Evolutionary conservation across 92 coral and sea anemone genomes (phyloP).

Genomic region (Chrysogorgia sp.): DNA sequence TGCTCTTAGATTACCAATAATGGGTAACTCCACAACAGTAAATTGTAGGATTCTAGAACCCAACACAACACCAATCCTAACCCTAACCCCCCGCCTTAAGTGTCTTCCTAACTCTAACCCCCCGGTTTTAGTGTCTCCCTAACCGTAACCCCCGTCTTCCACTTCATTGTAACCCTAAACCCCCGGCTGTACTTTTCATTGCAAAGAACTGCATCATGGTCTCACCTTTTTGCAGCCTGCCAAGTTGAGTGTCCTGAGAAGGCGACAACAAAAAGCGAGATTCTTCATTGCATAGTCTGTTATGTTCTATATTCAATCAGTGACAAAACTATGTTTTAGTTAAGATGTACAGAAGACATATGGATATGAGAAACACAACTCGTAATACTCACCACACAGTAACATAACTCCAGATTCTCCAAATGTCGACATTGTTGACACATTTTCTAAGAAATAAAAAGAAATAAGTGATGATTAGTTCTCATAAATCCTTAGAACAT

Average conservation of each 20-base stretch:
- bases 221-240: conserved; percentile 86
- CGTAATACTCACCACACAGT: conserved; percentile 68
- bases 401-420: conserved; percentile 86
- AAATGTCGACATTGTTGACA: conserved; percentile 87
- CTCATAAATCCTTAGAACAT: no score
- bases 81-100: no score
- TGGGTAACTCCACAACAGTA: no score
- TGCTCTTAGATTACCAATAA: no score
- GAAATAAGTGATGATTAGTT: no score
- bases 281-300: conserved; percentile 97
- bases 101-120: no score
- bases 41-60: no score
- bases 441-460: conserved; percentile 76
- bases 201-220: not conserved
- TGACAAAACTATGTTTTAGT: not conserved
- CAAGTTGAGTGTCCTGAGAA: conserved; percentile 82
- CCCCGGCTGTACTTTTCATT: no score
- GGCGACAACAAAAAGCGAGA: conserved; percentile 95
- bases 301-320: conserved; percentile 61
- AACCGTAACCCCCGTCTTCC: no score
- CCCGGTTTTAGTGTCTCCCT: no score
- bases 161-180: no score
- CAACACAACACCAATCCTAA: no score
- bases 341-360: not conserved
- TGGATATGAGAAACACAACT: not conserved